Evolutionary conservation across 2,113 vertebrate genomes (phyloP).

Genomic region (Columbina picui): DNA sequence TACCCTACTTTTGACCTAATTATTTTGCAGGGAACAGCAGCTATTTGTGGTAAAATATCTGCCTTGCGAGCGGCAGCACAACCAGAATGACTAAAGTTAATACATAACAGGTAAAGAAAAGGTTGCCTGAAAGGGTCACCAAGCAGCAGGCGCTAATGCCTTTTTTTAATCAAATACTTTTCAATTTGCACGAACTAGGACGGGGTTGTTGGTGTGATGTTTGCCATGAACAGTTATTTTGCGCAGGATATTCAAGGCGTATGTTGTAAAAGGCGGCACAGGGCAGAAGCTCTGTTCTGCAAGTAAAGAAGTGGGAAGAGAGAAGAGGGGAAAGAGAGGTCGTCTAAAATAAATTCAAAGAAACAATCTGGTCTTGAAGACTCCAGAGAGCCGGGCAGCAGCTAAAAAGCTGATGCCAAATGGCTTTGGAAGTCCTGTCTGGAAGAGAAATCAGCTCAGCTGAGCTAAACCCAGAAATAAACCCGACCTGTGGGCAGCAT

Average conservation of each 20-base stretch:
- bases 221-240: not conserved
- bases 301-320: not conserved
- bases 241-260: not conserved
- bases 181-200: not conserved
- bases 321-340: not conserved
- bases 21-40: not conserved
- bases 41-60: not conserved
- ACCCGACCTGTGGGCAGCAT: fast-evolving
- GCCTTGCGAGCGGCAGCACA: not conserved
- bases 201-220: not conserved
- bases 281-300: not conserved
- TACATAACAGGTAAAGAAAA: not conserved
- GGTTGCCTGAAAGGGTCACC: not conserved
- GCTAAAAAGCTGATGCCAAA: fast-evolving
- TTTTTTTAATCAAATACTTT: not conserved
- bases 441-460: not conserved
- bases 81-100: not conserved
- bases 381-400: not conserved
- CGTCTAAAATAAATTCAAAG: not conserved
- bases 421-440: not conserved
- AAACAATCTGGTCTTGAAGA: not conserved
- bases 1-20: not conserved
- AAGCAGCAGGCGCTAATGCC: not conserved
- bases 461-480: not conserved
- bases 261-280: fast-evolving